Evolutionary conservation across 2,888 invertebrate species (phyloP).

Genomic region (Synanthedon tipuliformis): DNA sequence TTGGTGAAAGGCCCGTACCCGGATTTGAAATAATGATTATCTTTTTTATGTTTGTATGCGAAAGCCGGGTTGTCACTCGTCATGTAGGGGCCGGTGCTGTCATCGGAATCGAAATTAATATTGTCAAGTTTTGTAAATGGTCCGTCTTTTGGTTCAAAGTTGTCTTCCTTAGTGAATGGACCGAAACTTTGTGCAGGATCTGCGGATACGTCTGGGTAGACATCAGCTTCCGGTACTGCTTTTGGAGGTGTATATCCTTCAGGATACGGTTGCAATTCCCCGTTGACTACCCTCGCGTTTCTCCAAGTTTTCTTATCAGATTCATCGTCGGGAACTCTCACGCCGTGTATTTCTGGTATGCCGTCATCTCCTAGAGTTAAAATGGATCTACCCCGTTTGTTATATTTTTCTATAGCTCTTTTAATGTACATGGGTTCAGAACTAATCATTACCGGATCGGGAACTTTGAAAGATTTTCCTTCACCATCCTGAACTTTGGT

Average conservation of each 20-base stretch:
- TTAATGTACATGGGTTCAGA: slow-evolving; percentile 75
- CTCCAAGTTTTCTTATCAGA: slow-evolving; percentile 87
- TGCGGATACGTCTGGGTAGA: slow-evolving; percentile 52
- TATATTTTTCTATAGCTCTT: slow-evolving; percentile 58
- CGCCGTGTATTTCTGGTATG: slow-evolving; percentile 84
- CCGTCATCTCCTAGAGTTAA: slow-evolving; percentile 77
- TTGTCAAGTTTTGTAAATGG: slow-evolving; percentile 74
- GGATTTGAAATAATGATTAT: slow-evolving; percentile 50
- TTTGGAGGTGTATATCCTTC: slow-evolving; percentile 75
- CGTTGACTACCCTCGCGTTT: slow-evolving; percentile 89
- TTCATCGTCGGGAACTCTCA: slow-evolving; percentile 86
- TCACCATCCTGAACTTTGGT: slow-evolving; percentile 61
- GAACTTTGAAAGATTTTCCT: slow-evolving; percentile 65
- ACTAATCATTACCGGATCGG: slow-evolving; percentile 76
- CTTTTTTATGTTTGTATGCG: slow-evolving; percentile 53
- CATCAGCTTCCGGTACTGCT: slow-evolving; percentile 69
- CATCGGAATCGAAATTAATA: slow-evolving; percentile 45
- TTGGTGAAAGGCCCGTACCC: slow-evolving; percentile 74
- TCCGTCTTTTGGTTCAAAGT: slow-evolving; percentile 66
- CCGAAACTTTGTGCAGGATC: slow-evolving; percentile 58
- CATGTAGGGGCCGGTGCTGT: slow-evolving; percentile 43
- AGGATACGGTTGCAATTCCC: slow-evolving; percentile 81
- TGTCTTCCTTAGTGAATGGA: slow-evolving; percentile 73
- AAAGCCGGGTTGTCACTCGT: slow-evolving; percentile 42
- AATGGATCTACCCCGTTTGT: slow-evolving; percentile 74